Percentiles rank a stretch among this genome's conserved stretches.
These are phyloP conservation scores for Drosophila pectinifera DNA, from an alignment of 1,140 invertebrate species.

Conservation along the genomic window DNA sequence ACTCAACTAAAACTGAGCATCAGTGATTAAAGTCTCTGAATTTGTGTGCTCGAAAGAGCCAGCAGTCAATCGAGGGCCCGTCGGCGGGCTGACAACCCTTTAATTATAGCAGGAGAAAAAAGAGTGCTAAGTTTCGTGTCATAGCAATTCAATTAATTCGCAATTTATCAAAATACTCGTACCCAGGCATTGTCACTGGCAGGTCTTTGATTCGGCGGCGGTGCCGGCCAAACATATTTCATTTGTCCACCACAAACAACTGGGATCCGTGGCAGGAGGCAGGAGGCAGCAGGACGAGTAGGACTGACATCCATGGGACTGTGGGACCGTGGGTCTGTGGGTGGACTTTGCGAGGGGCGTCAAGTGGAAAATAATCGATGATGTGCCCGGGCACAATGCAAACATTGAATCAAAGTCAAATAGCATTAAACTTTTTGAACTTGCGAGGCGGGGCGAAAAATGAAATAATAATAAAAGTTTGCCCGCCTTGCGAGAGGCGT, in stretches of 20 bases:
- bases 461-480: conserved; percentile 57
- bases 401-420: conserved; percentile 83
- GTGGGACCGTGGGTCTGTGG: conserved; percentile 23
- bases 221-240: conserved; percentile 49
- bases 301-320: too few relatives aligned
- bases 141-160: conserved; percentile 56
- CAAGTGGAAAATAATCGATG: conserved; percentile 71
- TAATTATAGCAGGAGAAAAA: conserved; percentile 43
- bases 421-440: conserved; percentile 81
- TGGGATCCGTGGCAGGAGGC: conserved; percentile 12
- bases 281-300: not conserved
- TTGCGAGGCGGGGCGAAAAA: conserved; percentile 58
- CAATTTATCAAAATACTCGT: conserved; percentile 54
- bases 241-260: conserved; percentile 57
- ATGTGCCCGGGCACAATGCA: conserved; percentile 64
- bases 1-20: not conserved
- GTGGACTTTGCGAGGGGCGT: conserved; percentile 35
- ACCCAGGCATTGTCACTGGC: conserved; percentile 32
- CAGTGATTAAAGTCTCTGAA: conserved; percentile 23
- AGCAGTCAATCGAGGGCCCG: conserved; percentile 7
- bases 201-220: conserved; percentile 40
- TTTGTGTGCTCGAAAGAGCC: conserved; percentile 7
- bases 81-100: conserved; percentile 27
- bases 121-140: conserved; percentile 47
- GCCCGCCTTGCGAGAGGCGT: conserved; percentile 52